Conservation (phyloP, 2,113 vertebrate species). For the Pitta sordida region DNA sequence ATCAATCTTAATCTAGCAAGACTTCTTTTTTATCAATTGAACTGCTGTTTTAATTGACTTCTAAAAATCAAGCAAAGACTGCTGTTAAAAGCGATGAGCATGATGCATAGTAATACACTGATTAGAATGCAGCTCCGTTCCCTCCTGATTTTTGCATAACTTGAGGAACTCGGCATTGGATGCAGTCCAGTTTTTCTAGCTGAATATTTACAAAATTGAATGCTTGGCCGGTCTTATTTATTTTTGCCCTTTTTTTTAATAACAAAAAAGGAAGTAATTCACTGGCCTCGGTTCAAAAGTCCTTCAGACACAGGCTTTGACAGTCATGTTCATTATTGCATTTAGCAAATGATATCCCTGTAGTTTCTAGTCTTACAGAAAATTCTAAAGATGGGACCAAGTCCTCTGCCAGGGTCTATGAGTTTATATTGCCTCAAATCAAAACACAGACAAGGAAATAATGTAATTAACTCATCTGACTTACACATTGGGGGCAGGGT, state of each 20-base stretch:
- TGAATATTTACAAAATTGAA: conserved; percentile 20
- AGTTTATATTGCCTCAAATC: background rate
- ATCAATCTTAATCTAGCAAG: conserved; percentile 60
- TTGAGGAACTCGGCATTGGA: conserved; percentile 26
- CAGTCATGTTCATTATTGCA: background rate
- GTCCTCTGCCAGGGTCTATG: background rate
- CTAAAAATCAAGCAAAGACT: conserved; percentile 50
- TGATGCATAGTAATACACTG: conserved; percentile 48
- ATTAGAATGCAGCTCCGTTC: conserved; percentile 48
- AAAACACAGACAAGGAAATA: background rate
- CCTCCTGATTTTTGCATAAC: conserved; percentile 43
- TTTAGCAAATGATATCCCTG: background rate
- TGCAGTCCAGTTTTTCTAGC: conserved; percentile 33
- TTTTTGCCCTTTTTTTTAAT: background rate
- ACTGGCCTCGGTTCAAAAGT: background rate
- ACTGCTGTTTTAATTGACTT: conserved; percentile 62
- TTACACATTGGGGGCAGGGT: background rate
- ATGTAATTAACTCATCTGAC: background rate
- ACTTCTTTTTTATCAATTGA: conserved; percentile 57
- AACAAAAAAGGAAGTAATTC: background rate
- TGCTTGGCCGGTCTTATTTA: background rate
- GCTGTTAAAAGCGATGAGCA: conserved; percentile 48
- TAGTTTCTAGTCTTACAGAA: background rate
- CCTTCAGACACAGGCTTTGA: background rate
- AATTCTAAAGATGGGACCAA: background rate